A percentile compares a stretch with the other conserved stretches of the same genome.
phyloP scores from a whole-genome alignment of 2,797 vertebrate genomes.

The Enteromius viviparus region DNA sequence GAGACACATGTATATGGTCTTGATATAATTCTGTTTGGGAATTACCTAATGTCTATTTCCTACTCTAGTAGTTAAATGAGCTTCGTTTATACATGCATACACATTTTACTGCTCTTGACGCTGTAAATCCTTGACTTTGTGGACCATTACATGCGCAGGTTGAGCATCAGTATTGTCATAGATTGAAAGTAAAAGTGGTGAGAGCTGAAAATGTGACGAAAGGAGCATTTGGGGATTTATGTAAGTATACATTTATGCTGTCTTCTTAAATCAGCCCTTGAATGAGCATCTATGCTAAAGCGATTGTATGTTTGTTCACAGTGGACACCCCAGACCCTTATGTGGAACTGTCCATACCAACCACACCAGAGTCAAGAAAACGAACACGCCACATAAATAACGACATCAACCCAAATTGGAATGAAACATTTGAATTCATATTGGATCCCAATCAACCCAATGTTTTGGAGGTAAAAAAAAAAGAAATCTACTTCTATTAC shows the following conservation, averaged over 20 bases:
- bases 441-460: constrained; percentile 94
- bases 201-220: constrained; percentile 94
- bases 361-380: constrained; percentile 92
- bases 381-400: constrained; percentile 95
- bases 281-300: not conserved
- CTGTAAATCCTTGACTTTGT: constrained; percentile 14
- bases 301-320: constrained; percentile 63
- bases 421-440: constrained; percentile 93
- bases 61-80: constrained; percentile 15
- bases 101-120: not conserved
- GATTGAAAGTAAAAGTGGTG: constrained; percentile 87
- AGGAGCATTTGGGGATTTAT: constrained; percentile 91
- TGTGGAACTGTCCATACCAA: constrained; percentile 92
- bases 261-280: not conserved
- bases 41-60: constrained; percentile 31
- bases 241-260: constrained; percentile 79
- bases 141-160: constrained; percentile 80
- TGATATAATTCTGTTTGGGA: constrained; percentile 6
- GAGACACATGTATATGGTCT: not conserved
- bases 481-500: not conserved
- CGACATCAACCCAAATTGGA: constrained; percentile 91
- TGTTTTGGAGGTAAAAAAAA: constrained; percentile 84
- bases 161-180: constrained; percentile 95
- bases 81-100: constrained; percentile 9
- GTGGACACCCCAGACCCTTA: constrained; percentile 99